Base-by-base conservation (phyloP, 2,113 vertebrate genomes). In the Dasyurus viverrinus region DNA sequence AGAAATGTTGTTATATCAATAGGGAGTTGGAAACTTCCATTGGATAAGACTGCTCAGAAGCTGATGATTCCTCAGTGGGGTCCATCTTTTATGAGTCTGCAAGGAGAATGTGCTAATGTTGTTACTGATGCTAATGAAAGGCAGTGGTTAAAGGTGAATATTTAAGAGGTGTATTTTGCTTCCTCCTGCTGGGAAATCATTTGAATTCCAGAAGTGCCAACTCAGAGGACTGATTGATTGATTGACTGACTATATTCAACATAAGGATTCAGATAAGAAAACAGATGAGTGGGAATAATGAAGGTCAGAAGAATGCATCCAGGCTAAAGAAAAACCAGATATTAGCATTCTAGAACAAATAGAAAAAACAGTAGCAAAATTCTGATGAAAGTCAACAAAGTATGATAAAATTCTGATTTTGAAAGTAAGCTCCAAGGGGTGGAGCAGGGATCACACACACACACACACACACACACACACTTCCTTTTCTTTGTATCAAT, bases 1-100 rank as follows among this genome's bases (percentile, higher is more conserved):
- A 92, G 7, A 92, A 93, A 53, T 8, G 14, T 89, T 95, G 53
- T 2, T 90, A 25, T 54, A 27, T 54, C 23, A 92, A n/a, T 25
- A 91, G 90, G n/a, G n/a, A 95, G 23, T 26, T 89, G 52, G n/a
- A 7, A 89, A 50, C 47, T 46, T 96, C 54, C 94, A 22, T 57
- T 93, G 92, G 53, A 24, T 46, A 54, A 92, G 24, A 16, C 24
- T 11, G 0, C 26, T 6, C 30, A 52, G 54, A 90, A 94, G 0
- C 10, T 27, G 1, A 11, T 53, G 53, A 48, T 8, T 93, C 90
- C 95, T 46, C 27, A 36, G 55, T 5, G 25, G 0, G 0, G 5
- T 60, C 1, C 0, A 19, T 46, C 36, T 95, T 22, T 12, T 89
- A 16, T 24, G 52, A 92, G 89, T 25, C 68, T 89, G 42, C 27